phyloP scores from a whole-genome alignment of 30 jellyfish, hydroid and myxozoan genomes.

The Aurelia sp. region DNA sequence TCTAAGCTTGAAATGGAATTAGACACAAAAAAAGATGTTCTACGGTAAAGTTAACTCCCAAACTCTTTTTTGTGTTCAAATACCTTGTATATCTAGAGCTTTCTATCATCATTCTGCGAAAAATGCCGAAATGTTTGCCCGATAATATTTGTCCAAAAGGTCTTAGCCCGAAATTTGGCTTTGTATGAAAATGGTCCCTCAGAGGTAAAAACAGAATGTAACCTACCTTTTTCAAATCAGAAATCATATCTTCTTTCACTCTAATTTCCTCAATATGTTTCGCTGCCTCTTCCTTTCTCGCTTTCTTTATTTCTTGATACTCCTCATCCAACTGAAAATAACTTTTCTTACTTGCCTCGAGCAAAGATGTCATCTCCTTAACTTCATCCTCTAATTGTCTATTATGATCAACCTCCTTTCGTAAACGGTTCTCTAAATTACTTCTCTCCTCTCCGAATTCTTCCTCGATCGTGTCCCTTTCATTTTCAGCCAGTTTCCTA shows the following conservation, averaged over 20 bases:
- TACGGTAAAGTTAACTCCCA: too few relatives aligned
- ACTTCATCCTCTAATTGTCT: conserved; percentile 47
- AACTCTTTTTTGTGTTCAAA: too few relatives aligned
- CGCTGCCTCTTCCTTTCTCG: conserved; percentile 13
- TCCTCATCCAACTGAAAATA: conserved; percentile 61
- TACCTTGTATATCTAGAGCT: too few relatives aligned
- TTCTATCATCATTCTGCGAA: too few relatives aligned
- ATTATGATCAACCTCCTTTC: conserved; percentile 24
- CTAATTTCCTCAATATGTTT: conserved; percentile 53
- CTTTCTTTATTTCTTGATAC: conserved; percentile 45
- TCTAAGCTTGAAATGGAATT: too few relatives aligned
- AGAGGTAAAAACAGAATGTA: too few relatives aligned
- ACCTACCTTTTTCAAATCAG: conserved; percentile 45
- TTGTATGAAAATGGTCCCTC: too few relatives aligned
- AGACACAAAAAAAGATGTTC: too few relatives aligned
- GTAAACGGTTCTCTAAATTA: conserved; percentile 30
- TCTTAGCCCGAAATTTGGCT: too few relatives aligned
- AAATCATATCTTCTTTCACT: conserved; percentile 45
- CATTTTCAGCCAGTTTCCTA: conserved; percentile 73
- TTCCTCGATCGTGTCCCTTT: conserved; percentile 79
- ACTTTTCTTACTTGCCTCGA: conserved; percentile 69
- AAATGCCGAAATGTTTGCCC: too few relatives aligned
- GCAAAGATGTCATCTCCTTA: conserved; percentile 43
- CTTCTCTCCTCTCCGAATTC: conserved; percentile 74
- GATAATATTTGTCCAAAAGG: too few relatives aligned